Evolutionary conservation across 2,888 invertebrate genomes (phyloP).

Genomic region (Athalia circularis): DNA sequence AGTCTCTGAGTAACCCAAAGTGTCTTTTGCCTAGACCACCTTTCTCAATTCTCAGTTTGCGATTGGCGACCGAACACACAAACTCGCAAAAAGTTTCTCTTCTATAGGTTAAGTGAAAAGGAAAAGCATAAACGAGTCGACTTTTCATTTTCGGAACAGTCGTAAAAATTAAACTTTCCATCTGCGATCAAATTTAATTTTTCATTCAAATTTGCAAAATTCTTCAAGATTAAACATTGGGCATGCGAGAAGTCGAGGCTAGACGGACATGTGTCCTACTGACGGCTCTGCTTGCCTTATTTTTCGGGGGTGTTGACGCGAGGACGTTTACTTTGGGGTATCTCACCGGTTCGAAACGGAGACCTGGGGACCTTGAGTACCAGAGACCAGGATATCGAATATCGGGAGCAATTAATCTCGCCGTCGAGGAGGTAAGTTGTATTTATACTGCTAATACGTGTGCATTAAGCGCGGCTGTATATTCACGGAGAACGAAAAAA

Average conservation of each 20-base stretch:
- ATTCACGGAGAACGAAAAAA: no score
- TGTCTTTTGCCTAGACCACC: slow-evolving; percentile 23
- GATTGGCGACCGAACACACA: slow-evolving; percentile 16
- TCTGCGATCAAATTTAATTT: neutral
- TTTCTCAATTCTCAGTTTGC: slow-evolving; percentile 19
- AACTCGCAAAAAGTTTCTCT: neutral
- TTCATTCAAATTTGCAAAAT: neutral
- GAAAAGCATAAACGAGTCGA: neutral
- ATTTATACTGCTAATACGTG: neutral
- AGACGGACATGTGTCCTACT: slow-evolving; percentile 65
- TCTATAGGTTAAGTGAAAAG: no score
- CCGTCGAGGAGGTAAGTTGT: slow-evolving; percentile 83
- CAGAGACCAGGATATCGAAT: slow-evolving; percentile 84
- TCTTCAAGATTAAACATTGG: slow-evolving; percentile 51
- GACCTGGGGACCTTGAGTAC: slow-evolving; percentile 86
- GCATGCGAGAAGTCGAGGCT: slow-evolving; percentile 65
- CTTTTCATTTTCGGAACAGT: neutral
- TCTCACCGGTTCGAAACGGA: slow-evolving; percentile 88
- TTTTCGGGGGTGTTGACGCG: slow-evolving; percentile 64
- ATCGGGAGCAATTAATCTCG: slow-evolving; percentile 91
- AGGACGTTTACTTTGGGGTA: slow-evolving; percentile 88
- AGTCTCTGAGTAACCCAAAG: slow-evolving; percentile 37
- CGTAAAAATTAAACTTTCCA: neutral
- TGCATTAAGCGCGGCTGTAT: neutral
- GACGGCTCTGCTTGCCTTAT: slow-evolving; percentile 54